phyloP scores from a whole-genome alignment of 1,140 invertebrate species.

The Drosophila willistoni region DNA sequence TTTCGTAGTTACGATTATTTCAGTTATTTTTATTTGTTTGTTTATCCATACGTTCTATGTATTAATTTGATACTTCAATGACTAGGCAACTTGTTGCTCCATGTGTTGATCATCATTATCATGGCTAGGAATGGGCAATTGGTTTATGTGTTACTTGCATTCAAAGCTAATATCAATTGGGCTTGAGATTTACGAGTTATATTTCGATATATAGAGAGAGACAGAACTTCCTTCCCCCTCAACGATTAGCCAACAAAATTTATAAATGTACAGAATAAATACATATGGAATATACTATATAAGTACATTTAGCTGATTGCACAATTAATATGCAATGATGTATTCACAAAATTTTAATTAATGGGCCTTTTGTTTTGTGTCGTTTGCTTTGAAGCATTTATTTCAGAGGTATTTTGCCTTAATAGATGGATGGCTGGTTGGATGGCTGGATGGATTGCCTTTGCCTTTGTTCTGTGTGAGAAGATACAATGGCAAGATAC shows the following conservation, averaged over 20 bases:
- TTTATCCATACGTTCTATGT: slow-evolving; percentile 3
- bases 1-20: background rate
- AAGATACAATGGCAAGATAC: slow-evolving; percentile 68
- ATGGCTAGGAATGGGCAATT: background rate
- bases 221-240: background rate
- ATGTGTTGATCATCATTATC: background rate
- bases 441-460: background rate
- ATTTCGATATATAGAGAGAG: background rate
- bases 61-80: background rate
- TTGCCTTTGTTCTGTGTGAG: slow-evolving; percentile 53
- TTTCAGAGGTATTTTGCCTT: slow-evolving; percentile 43
- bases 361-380: slow-evolving; percentile 62
- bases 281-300: slow-evolving; percentile 1
- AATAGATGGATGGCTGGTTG: slow-evolving; percentile 34
- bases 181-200: background rate
- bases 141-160: slow-evolving; percentile 3
- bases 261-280: background rate
- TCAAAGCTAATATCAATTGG: slow-evolving; percentile 3
- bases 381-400: slow-evolving; percentile 23
- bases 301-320: slow-evolving; percentile 52
- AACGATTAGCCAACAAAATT: background rate
- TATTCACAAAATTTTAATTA: slow-evolving; percentile 58
- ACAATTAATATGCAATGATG: slow-evolving; percentile 57
- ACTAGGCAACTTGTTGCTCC: slow-evolving; percentile 5
- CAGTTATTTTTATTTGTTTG: slow-evolving; percentile 9